Percentiles rank a stretch among this genome's conserved stretches.
These are phyloP conservation scores for Hemistola chrysoprasaria DNA, from an alignment of 2,888 invertebrate genomes.

Conservation along the genomic window DNA sequence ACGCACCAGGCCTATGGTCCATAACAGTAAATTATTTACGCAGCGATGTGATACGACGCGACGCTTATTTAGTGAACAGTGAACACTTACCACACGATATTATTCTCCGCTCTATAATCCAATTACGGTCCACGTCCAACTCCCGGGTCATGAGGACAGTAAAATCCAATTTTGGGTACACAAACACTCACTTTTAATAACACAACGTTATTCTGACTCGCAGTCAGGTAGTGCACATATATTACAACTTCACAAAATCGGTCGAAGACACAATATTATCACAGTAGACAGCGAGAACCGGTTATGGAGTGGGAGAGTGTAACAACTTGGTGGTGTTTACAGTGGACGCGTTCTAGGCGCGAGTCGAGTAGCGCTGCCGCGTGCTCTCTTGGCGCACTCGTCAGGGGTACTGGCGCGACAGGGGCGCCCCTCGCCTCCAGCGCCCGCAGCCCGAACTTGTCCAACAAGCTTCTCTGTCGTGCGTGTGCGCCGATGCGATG, in stretches of 20 bases:
- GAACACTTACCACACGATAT: conserved; percentile 56
- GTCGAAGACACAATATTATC: conserved; percentile 36
- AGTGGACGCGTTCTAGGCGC: conserved; percentile 38
- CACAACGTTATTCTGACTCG: conserved; percentile 40
- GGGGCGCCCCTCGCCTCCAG: conserved; percentile 49
- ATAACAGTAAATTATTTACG: conserved; percentile 27
- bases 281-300: conserved; percentile 51
- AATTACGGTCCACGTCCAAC: conserved; percentile 47
- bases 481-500: conserved; percentile 77
- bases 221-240: conserved; percentile 49
- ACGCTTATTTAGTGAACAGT: conserved; percentile 30
- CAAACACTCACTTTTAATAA: conserved; percentile 41
- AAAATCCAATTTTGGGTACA: conserved; percentile 38
- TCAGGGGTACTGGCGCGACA: conserved; percentile 64
- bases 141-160: conserved; percentile 48
- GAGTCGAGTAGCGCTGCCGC: conserved; percentile 39
- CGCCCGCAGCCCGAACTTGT: conserved; percentile 54
- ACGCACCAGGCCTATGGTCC: conserved; percentile 28
- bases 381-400: conserved; percentile 60
- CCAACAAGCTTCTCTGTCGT: conserved; percentile 66
- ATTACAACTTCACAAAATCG: conserved; percentile 56
- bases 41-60: conserved; percentile 35
- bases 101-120: conserved; percentile 59
- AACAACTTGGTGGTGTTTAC: conserved; percentile 51
- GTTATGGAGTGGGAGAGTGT: conserved; percentile 64